phyloP scores from a whole-genome alignment of 2,797 vertebrate species.

The Picus viridis region DNA sequence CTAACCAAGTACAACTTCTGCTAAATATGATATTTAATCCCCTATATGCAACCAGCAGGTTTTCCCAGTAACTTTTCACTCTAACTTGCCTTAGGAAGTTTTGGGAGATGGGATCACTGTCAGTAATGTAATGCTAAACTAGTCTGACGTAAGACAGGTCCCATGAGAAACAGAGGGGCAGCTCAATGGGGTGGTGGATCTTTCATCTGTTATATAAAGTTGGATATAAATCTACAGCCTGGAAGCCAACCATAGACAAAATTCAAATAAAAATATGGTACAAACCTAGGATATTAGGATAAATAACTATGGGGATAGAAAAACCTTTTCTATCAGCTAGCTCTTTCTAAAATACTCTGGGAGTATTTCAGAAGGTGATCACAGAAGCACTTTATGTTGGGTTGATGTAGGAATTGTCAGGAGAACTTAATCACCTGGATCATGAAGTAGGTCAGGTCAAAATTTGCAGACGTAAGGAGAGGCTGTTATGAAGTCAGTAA shows the following conservation, averaged over 20 bases:
- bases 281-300: neutral
- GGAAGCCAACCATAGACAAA: neutral
- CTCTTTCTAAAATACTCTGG: neutral
- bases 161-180: neutral
- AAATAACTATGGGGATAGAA: neutral
- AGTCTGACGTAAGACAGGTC: neutral
- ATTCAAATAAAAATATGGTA: neutral
- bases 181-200: neutral
- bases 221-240: neutral
- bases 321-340: neutral
- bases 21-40: neutral
- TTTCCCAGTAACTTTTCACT: neutral
- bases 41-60: neutral
- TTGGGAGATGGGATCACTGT: rapidly evolving
- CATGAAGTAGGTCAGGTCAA: neutral
- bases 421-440: neutral
- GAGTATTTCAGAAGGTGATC: neutral
- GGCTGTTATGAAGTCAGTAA: neutral
- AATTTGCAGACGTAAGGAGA: neutral
- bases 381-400: neutral
- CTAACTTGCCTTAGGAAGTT: neutral
- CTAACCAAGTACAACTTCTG: neutral
- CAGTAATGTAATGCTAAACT: neutral
- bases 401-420: neutral
- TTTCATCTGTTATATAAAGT: neutral